Evolutionary conservation across 2,797 vertebrate genomes (phyloP), one percentile per base, ranked within the genome.

Genomic region (Crocodylus rhombifer): DNA sequence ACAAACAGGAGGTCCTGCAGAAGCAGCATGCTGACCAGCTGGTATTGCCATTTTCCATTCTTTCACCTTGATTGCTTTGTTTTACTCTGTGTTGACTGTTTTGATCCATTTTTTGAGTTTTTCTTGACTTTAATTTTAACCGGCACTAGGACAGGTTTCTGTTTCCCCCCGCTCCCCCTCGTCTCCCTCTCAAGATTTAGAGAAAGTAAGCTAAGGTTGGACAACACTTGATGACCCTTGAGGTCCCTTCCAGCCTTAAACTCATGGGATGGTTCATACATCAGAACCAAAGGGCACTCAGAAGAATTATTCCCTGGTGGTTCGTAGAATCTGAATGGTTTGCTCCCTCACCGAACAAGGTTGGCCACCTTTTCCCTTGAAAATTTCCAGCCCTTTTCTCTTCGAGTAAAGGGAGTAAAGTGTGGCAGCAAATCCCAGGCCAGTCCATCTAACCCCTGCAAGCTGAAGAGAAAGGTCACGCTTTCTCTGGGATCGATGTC

Each of bases 21-120:
- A 98, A 98, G 98, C 99, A 99, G 96, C 99, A 99, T 98, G 98
- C 98, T 80, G 98, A 99, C 91, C 98, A 98, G 42, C 98, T 99
- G 99, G 99, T 99, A 99, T 89, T 98, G 88, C 56, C 92, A 76
- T 97, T 97, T 97, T 91, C 86, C 90, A 2, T 95, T 95, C 85
- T 97, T 95, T 89, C 94, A n/a, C 42, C 42, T 51, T 88, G 18
- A 87, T 77, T 82, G 4, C 62, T 92, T 94, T 73, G 3, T 88
- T 88, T 86, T 1, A 28, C 83, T 82, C 4, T n/a, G 3, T 51
- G 23, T 94, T 91, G 80, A 64, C 89, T 82, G 77, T 78, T 2
- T 96, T 94, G 74, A 0, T 64, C 77, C 86, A 84, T 65, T 95
- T 96, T 87, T 26, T 85, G 26, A 88, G 95, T 87, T 60, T 94